phyloP scores from a whole-genome alignment of 2,113 vertebrate species.

The Entosphenus tridentatus region DNA sequence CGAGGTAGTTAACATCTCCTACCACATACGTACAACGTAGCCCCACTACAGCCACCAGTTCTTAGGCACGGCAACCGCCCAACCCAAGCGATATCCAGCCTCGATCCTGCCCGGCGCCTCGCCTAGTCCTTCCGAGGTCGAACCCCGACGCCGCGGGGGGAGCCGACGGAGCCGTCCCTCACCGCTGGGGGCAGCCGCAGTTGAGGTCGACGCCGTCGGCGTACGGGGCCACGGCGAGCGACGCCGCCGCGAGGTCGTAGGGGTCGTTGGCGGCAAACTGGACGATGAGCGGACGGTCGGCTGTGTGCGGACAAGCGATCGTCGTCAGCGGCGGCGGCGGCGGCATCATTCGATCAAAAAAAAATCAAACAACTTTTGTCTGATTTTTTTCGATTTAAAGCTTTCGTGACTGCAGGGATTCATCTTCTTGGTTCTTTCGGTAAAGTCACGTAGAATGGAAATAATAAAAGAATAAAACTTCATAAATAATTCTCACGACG shows the following conservation, averaged over 20 bases:
- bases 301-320: constrained; percentile 18
- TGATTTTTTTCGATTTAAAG: no score
- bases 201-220: constrained; percentile 82
- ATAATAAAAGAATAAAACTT: no score
- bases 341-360: not conserved
- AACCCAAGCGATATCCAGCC: no score
- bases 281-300: constrained; percentile 64
- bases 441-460: no score
- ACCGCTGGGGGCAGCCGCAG: constrained; percentile 94
- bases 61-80: no score
- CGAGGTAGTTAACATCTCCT: no score
- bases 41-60: no score
- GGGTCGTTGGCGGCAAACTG: constrained; percentile 81
- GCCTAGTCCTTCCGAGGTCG: constrained; percentile 85
- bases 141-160: constrained; percentile 71
- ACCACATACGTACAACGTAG: no score
- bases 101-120: constrained; percentile 64
- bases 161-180: constrained; percentile 49
- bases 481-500: no score
- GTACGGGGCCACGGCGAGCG: constrained; percentile 46
- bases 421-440: no score
- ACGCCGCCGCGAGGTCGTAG: constrained; percentile 60
- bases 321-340: not conserved
- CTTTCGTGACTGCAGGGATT: no score
- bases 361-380: no score